phyloP scores from a whole-genome alignment of 1,140 invertebrate genomes.

The Hyles euphorbiae region DNA sequence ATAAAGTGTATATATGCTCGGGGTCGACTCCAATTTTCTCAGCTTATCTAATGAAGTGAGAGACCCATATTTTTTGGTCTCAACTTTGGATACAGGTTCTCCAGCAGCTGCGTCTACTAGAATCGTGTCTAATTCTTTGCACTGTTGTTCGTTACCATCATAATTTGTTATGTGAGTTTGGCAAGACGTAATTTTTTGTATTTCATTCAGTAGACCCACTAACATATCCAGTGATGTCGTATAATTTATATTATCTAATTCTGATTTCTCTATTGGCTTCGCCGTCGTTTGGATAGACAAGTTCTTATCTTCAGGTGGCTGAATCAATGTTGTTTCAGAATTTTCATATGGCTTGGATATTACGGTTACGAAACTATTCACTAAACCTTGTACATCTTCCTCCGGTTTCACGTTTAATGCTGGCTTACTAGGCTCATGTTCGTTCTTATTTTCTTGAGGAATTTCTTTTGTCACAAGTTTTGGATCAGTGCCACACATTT shows the following conservation, averaged over 20 bases:
- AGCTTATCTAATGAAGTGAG: constrained; percentile 32
- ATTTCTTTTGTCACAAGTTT: not conserved
- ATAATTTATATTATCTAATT: constrained; percentile 25
- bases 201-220: constrained; percentile 59
- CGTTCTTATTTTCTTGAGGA: too few species aligned
- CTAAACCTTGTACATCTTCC: too few species aligned
- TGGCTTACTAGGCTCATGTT: too few species aligned
- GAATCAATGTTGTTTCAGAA: too few species aligned
- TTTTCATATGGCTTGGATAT: too few species aligned
- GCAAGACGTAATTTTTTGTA: constrained; percentile 52
- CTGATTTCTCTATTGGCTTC: too few species aligned
- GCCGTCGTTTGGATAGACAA: too few species aligned
- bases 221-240: constrained; percentile 57
- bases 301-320: too few species aligned
- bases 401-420: too few species aligned
- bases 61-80: constrained; percentile 29
- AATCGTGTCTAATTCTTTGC: constrained; percentile 34
- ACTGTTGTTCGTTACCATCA: constrained; percentile 12
- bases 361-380: too few species aligned
- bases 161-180: constrained; percentile 27
- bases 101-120: constrained; percentile 29
- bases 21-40: constrained; percentile 27
- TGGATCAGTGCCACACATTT: not conserved
- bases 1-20: constrained; percentile 33
- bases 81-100: constrained; percentile 25